Evolutionary conservation across 2,113 vertebrate genomes (phyloP), one percentile per base, ranked within the genome.

Genomic region (Aix galericulata): DNA sequence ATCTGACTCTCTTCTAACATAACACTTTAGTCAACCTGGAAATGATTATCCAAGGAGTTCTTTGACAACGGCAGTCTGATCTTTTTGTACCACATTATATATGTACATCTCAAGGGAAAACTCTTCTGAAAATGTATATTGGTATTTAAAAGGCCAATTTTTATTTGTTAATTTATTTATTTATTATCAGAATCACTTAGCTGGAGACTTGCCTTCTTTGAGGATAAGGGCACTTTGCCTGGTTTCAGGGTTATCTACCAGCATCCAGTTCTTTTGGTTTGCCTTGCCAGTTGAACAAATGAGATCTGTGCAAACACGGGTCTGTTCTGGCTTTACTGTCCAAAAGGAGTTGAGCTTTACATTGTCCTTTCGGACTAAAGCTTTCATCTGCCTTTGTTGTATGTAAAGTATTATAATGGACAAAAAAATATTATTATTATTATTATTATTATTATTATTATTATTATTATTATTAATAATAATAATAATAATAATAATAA

Each of bases 61-160:
- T 62, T 77, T 86, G 68, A 18, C 73, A 93, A 89, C 79, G 4
- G 16, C 34, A 64, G 5, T 73, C 74, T 93, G 62, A 89, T 84
- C 38, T 60, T 86, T 86, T 44, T 48, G 22, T 63, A 44, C 38
- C 29, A 21, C 29, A 17, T 71, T 72, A 46, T 63, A 17, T 32
- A 38, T 14, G 42, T 42, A 56, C 25, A 21, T 69, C 68, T 95
- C 34, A 46, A 64, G 67, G 48, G n/a, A 59, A 86, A 77, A 59
- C 14, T 32, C 53, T 59, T 56, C 22, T 60, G 68, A 77, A 82
- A 77, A 74, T 67, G 11, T 86, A 46, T 27, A 26, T 48, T 85
- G 40, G 4, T 79, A 92, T 88, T 81, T 74, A 83, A 91, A 60
- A 76, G n/a, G 27, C 2, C 22, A 78, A 32, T 74, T 6, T n/a